Conservation (phyloP, 2,888 invertebrate species). For the Mellilla xanthometata region DNA sequence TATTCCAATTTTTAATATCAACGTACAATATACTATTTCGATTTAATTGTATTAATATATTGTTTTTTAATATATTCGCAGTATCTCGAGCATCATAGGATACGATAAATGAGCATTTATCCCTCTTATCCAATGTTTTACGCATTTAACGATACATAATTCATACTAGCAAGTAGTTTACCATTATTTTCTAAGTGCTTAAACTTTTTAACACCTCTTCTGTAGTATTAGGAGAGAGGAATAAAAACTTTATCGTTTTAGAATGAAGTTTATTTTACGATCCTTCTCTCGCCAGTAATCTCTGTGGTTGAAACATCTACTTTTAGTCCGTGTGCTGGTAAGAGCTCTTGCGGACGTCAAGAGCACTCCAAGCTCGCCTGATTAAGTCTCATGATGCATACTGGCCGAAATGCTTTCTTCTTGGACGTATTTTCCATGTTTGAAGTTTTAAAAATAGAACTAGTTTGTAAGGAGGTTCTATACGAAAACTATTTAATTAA, state of each 20-base stretch:
- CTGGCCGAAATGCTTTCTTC: conserved; percentile 22
- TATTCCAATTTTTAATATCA: too few species aligned
- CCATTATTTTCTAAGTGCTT: too few species aligned
- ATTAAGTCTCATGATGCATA: conserved; percentile 47
- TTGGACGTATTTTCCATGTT: conserved; percentile 15
- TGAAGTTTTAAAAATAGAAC: background rate
- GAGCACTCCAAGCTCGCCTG: conserved; percentile 57
- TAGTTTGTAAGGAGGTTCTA: background rate
- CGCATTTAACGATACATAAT: too few species aligned
- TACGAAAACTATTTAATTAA: too few species aligned
- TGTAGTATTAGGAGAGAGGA: background rate
- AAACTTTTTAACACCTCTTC: too few species aligned
- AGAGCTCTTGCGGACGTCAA: conserved; percentile 51
- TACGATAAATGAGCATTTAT: too few species aligned
- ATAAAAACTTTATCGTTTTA: background rate
- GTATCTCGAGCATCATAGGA: too few species aligned
- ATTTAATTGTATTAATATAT: too few species aligned
- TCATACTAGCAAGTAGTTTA: too few species aligned
- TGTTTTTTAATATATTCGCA: too few species aligned
- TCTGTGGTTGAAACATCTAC: conserved; percentile 26
- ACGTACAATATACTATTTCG: too few species aligned
- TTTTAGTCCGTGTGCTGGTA: conserved; percentile 34
- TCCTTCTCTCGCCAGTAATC: conserved; percentile 6
- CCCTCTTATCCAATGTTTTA: too few species aligned
- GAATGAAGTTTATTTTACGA: background rate